Evolutionary conservation across 37 sponge, comb jelly and placozoan species (phyloP).

Genomic region (Ianthella basta): DNA sequence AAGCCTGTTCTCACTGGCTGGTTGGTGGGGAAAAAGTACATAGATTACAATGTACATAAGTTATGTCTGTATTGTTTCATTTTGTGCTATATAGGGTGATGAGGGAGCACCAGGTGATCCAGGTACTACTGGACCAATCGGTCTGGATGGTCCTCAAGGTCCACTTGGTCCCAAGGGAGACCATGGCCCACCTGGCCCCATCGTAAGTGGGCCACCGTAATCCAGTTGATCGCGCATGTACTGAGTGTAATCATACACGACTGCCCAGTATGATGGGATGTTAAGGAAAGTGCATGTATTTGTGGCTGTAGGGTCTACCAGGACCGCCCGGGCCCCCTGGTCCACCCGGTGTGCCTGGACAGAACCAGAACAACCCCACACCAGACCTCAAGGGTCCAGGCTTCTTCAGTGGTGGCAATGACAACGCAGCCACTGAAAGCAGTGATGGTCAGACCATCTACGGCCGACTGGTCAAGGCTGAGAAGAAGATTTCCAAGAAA

Average conservation of each 20-base stretch:
- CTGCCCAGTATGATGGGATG: not conserved
- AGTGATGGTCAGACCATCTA: conserved; percentile 44
- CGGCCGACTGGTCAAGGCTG: conserved; percentile 46
- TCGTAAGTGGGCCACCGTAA: conserved; percentile 25
- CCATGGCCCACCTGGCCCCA: conserved; percentile 49
- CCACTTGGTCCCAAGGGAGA: conserved; percentile 53
- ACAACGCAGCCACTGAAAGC: too few relatives aligned
- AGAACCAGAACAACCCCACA: not conserved
- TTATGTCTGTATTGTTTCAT: too few relatives aligned
- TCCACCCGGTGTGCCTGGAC: conserved; percentile 29
- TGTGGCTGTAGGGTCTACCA: conserved; percentile 11
- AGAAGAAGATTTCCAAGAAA: conserved; percentile 42
- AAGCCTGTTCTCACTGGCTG: too few relatives aligned
- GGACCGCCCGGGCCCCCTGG: conserved; percentile 42
- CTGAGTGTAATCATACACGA: not conserved
- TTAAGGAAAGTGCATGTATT: not conserved
- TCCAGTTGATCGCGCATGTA: not conserved
- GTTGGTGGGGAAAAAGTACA: too few relatives aligned
- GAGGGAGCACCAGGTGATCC: conserved; percentile 59
- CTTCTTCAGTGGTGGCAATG: not conserved
- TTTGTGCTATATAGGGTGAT: too few relatives aligned
- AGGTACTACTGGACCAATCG: conserved; percentile 41
- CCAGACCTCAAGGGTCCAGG: conserved; percentile 29
- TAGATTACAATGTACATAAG: too few relatives aligned
- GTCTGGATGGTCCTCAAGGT: conserved; percentile 43